Conservation (phyloP, 2,113 vertebrate genomes). For the Dolichallabes microphthalmus region DNA sequence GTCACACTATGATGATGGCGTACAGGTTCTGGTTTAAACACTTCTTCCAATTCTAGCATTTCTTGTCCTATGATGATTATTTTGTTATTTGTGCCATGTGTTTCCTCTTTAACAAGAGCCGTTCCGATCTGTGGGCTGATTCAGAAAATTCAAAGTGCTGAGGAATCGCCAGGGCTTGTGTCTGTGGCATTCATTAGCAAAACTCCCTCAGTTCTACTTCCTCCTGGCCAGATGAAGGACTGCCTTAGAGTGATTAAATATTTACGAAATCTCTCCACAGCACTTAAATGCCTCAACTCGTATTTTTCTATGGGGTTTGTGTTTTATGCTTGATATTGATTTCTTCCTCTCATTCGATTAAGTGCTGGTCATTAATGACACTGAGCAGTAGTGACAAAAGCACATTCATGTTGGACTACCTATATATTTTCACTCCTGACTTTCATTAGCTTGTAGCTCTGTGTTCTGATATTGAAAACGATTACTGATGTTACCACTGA, state of each 20-base stretch:
- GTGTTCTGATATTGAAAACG: constrained; percentile 10
- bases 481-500: background rate
- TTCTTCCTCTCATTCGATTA: constrained; percentile 26
- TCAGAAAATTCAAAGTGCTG: constrained; percentile 19
- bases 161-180: constrained; percentile 40
- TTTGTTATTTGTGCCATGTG: background rate
- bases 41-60: constrained; percentile 1
- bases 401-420: constrained; percentile 8
- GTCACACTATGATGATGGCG: background rate
- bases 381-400: constrained; percentile 30
- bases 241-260: constrained; percentile 53
- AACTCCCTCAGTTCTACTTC: constrained; percentile 42
- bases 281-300: constrained; percentile 27
- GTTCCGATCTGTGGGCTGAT: constrained; percentile 22
- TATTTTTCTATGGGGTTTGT: constrained; percentile 9
- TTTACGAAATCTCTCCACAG: constrained; percentile 45
- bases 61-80: constrained; percentile 17
- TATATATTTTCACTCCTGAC: constrained; percentile 16
- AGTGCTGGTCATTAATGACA: constrained; percentile 37
- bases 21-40: background rate
- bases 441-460: background rate
- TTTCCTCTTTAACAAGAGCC: background rate
- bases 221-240: constrained; percentile 41
- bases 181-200: constrained; percentile 41
- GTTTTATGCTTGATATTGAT: constrained; percentile 43